phyloP scores from a whole-genome alignment of 2,113 vertebrate genomes.

The Dermatemys mawii region DNA sequence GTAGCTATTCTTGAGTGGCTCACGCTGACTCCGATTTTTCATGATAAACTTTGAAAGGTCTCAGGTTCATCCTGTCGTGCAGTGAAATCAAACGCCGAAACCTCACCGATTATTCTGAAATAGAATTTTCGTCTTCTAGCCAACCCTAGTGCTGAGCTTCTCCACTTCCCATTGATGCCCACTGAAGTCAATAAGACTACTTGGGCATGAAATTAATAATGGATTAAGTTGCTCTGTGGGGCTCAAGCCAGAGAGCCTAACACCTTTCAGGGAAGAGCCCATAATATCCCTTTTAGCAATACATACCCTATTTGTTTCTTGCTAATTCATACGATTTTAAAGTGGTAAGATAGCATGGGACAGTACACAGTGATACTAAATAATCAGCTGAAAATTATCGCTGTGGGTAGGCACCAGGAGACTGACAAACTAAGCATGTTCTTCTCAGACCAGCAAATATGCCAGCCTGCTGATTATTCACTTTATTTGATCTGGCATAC shows the following conservation, averaged over 20 bases:
- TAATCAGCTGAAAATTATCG: slow-evolving; percentile 7
- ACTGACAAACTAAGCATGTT: background rate
- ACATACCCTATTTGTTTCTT: rapidly evolving
- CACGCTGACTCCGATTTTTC: background rate
- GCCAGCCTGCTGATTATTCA: slow-evolving; percentile 6
- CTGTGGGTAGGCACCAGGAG: background rate
- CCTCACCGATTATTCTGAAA: background rate
- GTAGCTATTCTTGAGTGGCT: background rate
- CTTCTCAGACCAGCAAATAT: slow-evolving; percentile 25
- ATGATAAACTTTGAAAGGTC: background rate
- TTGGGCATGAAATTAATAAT: background rate
- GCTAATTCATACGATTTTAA: background rate
- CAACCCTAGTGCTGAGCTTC: background rate
- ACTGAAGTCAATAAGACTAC: background rate
- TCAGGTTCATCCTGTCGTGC: background rate
- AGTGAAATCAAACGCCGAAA: background rate
- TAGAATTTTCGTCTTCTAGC: background rate
- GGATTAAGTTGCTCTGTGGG: background rate
- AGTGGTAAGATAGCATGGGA: background rate
- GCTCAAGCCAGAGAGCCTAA: background rate
- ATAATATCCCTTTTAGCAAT: background rate
- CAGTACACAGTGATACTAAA: background rate
- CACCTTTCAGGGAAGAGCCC: rapidly evolving
- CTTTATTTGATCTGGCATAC: slow-evolving; percentile 28
- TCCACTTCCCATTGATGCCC: background rate